Evolutionary conservation across 2,113 vertebrate genomes (phyloP), one percentile per base, ranked within the genome.

Genomic region (Oncorhynchus mykiss): DNA sequence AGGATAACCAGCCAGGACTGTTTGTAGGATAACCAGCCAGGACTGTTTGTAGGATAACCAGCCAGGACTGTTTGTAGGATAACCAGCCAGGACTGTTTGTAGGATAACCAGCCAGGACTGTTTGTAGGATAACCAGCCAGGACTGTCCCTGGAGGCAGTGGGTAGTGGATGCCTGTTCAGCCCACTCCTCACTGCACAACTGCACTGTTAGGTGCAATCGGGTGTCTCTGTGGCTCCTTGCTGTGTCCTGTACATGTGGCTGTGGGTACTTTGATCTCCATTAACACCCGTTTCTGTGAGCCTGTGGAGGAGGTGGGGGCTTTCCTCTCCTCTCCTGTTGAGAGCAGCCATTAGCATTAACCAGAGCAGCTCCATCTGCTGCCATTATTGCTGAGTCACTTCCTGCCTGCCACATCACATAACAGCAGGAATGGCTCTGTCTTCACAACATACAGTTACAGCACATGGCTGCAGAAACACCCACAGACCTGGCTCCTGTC

Each of bases 281-380:
- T 5, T 14, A 57, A 57, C 13, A 57, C 9, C 57, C 25, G 22
- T 49, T 14, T 67, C 27, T 62, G 62, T 13, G 16, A 65, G n/a
- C 12, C n/a, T 51, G 64, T 75, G 73, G 5, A 29, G 48, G 14
- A 11, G 13, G 69, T 9, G 48, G 48, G 11, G 45, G 18, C 48
- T 57, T 67, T 72, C 79, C 9, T 45, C 39, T 11, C 9, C 39
- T 45, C 39, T 45, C 39, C 39, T 45, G 39, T 45, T 72, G 59
- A 86, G 71, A 86, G 83, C 72, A 65, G 71, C 84, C 60, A 86
- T 86, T 87, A 89, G 9, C 9, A 45, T 45, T 45, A 45, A 2
- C 78, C 72, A 70, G 70, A 74, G 80, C 79, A 24, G 24, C 74
- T 72, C 73, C 80, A 76, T 84, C 73, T 76, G 25, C 75, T 66